Conservation (phyloP, 2,113 vertebrate genomes). For the Ailurus styani region DNA sequence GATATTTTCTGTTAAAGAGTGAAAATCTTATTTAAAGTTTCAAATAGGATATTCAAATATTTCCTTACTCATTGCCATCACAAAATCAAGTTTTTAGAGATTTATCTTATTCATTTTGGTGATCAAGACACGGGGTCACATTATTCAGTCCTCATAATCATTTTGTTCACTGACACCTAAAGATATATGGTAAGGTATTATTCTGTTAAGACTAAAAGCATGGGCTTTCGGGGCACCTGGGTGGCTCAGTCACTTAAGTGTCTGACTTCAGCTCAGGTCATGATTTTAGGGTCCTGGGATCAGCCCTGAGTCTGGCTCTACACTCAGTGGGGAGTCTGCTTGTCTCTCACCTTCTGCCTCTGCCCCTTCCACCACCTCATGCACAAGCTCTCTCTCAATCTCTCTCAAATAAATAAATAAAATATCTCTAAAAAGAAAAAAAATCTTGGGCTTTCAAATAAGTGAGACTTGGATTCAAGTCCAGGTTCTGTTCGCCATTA, state of each 20-base stretch:
- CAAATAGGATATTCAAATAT: not conserved
- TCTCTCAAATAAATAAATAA: not conserved
- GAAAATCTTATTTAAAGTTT: not conserved
- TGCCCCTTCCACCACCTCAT: not conserved
- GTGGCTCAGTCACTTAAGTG: not conserved
- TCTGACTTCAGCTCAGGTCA: not conserved
- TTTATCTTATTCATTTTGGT: not conserved
- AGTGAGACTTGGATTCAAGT: not conserved
- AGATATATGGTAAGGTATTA: not conserved
- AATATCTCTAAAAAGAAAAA: not conserved
- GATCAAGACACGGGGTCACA: not conserved
- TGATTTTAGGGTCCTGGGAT: not conserved
- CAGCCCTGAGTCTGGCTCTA: not conserved
- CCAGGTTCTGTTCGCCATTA: not conserved
- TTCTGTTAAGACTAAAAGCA: not conserved
- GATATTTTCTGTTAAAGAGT: not conserved
- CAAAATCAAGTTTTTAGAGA: not conserved
- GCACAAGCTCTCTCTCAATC: not conserved
- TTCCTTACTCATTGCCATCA: not conserved
- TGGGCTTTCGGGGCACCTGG: not conserved
- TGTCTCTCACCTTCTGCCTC: not conserved
- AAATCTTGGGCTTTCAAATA: not conserved
- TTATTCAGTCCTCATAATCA: not conserved
- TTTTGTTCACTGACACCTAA: not conserved
- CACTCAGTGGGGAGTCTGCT: not conserved